Evolutionary conservation across 2,888 invertebrate species (phyloP).

Genomic region (Agonopterix subpropinquella): DNA sequence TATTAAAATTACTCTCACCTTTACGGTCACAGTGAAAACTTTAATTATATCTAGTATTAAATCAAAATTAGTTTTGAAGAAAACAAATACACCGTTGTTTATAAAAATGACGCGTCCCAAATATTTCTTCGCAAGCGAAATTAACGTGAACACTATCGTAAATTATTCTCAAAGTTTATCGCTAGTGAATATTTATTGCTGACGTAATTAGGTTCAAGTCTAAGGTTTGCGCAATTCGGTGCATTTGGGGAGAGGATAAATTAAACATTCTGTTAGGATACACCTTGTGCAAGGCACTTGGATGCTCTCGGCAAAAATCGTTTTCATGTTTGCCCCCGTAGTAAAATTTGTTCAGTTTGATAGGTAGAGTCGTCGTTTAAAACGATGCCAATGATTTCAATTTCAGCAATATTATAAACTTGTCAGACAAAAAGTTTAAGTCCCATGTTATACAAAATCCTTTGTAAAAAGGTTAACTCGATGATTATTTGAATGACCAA

Average conservation of each 20-base stretch:
- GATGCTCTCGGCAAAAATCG: slow-evolving; percentile 20
- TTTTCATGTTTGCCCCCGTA: too few species aligned
- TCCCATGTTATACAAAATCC: too few species aligned
- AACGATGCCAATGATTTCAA: too few species aligned
- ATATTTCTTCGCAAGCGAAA: slow-evolving; percentile 44
- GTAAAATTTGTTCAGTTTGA: neutral
- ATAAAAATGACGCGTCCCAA: slow-evolving; percentile 26
- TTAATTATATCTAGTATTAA: too few species aligned
- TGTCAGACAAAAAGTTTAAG: too few species aligned
- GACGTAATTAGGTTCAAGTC: slow-evolving; percentile 60
- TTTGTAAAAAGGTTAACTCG: too few species aligned
- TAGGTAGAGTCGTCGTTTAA: neutral
- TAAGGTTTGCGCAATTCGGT: slow-evolving; percentile 42
- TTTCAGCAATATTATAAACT: too few species aligned
- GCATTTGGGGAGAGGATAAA: slow-evolving; percentile 39
- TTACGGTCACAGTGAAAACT: too few species aligned
- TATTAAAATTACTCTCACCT: too few species aligned
- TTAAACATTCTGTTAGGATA: slow-evolving; percentile 41
- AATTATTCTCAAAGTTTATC: slow-evolving; percentile 64
- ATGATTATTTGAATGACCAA: too few species aligned
- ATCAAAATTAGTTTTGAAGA: too few species aligned
- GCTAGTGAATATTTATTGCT: slow-evolving; percentile 65
- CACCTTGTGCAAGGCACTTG: slow-evolving; percentile 26
- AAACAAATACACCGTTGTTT: neutral
- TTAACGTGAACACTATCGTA: slow-evolving; percentile 57